These are phyloP conservation scores for Megalops atlanticus DNA, from an alignment of 2,113 vertebrate genomes.

Conservation along the genomic window DNA sequence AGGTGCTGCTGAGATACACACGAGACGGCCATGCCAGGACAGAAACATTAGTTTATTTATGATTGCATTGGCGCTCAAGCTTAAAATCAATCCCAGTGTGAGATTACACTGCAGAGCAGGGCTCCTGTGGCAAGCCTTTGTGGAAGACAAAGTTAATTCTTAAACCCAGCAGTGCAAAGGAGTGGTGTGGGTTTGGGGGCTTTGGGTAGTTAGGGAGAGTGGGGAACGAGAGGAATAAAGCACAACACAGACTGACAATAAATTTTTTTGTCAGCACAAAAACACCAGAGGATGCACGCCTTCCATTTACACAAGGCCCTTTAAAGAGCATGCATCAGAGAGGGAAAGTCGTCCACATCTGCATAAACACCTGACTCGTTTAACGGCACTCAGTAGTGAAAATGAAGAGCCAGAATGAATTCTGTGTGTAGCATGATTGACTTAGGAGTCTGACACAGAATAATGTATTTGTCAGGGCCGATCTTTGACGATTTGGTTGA, in stretches of 20 bases:
- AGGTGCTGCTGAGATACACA: background rate
- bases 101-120: background rate
- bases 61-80: background rate
- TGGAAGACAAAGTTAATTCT: background rate
- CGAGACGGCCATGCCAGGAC: background rate
- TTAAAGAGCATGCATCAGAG: no score
- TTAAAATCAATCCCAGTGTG: background rate
- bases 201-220: no score
- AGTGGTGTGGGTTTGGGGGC: no score
- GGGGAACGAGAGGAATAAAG: no score
- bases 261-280: no score
- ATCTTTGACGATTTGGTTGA: background rate
- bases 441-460: background rate
- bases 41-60: background rate
- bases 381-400: background rate
- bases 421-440: background rate
- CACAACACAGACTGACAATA: no score
- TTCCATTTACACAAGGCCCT: no score
- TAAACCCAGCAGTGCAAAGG: background rate
- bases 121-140: background rate
- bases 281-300: no score
- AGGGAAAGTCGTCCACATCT: no score
- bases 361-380: no score
- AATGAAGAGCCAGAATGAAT: background rate
- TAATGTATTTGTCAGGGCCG: conserved; percentile 5